Evolutionary conservation across 2,113 vertebrate genomes (phyloP), one percentile per base, ranked within the genome.

Genomic region (Mohoua ochrocephala): DNA sequence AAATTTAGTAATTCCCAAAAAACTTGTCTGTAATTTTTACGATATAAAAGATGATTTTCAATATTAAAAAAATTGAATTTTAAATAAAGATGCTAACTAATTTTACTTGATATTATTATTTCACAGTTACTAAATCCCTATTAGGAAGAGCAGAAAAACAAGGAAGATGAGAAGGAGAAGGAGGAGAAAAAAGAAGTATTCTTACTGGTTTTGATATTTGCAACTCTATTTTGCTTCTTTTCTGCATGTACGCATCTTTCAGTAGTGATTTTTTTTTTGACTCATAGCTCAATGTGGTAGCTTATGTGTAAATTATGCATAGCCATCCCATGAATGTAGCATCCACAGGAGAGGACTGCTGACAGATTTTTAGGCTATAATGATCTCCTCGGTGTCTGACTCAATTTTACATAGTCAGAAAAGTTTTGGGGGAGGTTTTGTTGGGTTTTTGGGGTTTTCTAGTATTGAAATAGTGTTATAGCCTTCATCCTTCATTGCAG

Each of bases 351-450:
- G 73, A 87, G 31, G 12, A 71, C 53, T 57, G 8, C n/a, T 94
- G 57, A 50, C 16, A 74, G 33, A 37, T 81, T 71, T 45, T 83
- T 70, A 91, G 45, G 67, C n/a, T 75, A 85, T 71, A 68, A 67
- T 31, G 35, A 65, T 69, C 13, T 87, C 23, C 33, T 87, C 86
- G 37, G 3, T 61, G 60, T 50, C 61, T 67, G 17, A 84, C 53
- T 64, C 39, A 77, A 50, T 84, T 90, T 74, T 79, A 73, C 13
- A 50, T 45, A 56, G 41, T 7, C 7, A 2, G n/a, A 87, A 85
- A 91, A 54, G 9, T 11, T 49, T 12, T 2, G 13, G 3, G 4
- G 7, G 7, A 4, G 1, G 1, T 4, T 8, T n/a, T 26, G 3
- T 39, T n/a, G 23, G 26, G 11, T 7, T 60, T 89, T n/a, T 4